Evolutionary conservation across 1,140 invertebrate species (phyloP), one percentile per base, ranked within the genome.

Genomic region (Temnothorax curvispinosus): DNA sequence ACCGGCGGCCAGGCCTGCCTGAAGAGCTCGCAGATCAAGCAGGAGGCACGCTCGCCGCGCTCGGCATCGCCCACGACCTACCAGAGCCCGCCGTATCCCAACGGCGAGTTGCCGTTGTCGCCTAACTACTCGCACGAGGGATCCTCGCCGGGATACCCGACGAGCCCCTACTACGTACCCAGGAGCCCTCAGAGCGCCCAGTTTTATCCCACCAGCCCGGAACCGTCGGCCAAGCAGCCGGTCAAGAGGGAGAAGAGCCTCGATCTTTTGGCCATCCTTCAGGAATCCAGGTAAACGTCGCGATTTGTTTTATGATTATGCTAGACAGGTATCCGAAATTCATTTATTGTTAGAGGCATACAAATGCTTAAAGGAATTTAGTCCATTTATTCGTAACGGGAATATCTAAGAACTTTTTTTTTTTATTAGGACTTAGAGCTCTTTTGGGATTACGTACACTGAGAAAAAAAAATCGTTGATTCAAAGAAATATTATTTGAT

Each of bases 51-150:
- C 32, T 95, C 95, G 9, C 94, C 95, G 5, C 92, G 95, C 62
- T 91, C 95, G 0, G 90, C 78, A 38, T 95, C 95, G 13, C 95
- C 95, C 0, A 91, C 88, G 62, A 96, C 86, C 91, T 96, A 87
- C 96, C 96, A 88, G 94, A 97, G 91, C 94, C 96, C 92, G 94
- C 96, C 93, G 85, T 96, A 91, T 95, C 96, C 91, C 32, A 96
- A 96, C 81, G 96, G 94, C 54, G 93, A 94, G 82, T 86, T 96
- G 54, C 96, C 96, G n/a, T 87, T 96, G 52, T 96, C 96, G 27
- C 96, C 96, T 0, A 96, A 96, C 71, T 96, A 96, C 76, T 96
- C 95, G 6, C 93, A 94, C 3, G 96, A 96, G 41, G 96, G 96
- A 38, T 84, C 80, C 32, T 96, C 96, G 9, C 96, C 96, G 0